These are phyloP conservation scores for Gibbula magus DNA, from an alignment of 2,888 invertebrate species.

Conservation along the genomic window DNA sequence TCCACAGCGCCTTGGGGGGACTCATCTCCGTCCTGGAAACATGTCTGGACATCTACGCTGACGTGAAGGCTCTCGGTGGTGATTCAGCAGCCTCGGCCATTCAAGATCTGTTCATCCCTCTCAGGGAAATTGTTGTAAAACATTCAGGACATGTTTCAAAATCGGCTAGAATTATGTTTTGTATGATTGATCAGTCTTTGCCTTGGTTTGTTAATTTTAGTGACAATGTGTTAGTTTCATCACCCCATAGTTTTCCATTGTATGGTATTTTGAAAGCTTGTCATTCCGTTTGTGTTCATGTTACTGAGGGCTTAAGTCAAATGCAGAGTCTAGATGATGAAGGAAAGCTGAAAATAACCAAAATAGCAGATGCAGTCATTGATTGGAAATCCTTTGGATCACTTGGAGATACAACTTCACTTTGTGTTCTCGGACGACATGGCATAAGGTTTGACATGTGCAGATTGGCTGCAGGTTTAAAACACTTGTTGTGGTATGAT, in stretches of 20 bases:
- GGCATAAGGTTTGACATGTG: constrained; percentile 22
- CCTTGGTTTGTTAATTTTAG: constrained; percentile 41
- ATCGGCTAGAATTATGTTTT: constrained; percentile 3
- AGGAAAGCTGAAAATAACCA: too few relatives aligned
- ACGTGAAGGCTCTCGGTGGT: constrained; percentile 16
- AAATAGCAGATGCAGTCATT: constrained; percentile 14
- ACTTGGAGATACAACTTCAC: constrained; percentile 20
- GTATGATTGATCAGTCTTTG: constrained; percentile 24
- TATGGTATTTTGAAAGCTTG: constrained; percentile 32
- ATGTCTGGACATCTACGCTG: constrained; percentile 6
- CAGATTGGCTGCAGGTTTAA: constrained; percentile 24
- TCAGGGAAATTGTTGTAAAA: constrained; percentile 29
- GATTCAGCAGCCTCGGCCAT: neutral
- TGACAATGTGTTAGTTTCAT: constrained; percentile 30
- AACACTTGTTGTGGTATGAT: constrained; percentile 27
- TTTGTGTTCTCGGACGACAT: constrained; percentile 14
- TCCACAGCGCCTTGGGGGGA: constrained; percentile 26
- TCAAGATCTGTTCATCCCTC: neutral
- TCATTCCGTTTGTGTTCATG: constrained; percentile 31
- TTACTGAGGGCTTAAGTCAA: constrained; percentile 24
- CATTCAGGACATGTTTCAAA: constrained; percentile 24
- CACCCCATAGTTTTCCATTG: constrained; percentile 34
- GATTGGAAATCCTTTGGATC: constrained; percentile 30
- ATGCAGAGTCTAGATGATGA: too few relatives aligned
- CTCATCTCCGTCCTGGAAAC: neutral